phyloP scores from a whole-genome alignment of 92 coral and sea anemone species.

The Desmophyllum pertusum region DNA sequence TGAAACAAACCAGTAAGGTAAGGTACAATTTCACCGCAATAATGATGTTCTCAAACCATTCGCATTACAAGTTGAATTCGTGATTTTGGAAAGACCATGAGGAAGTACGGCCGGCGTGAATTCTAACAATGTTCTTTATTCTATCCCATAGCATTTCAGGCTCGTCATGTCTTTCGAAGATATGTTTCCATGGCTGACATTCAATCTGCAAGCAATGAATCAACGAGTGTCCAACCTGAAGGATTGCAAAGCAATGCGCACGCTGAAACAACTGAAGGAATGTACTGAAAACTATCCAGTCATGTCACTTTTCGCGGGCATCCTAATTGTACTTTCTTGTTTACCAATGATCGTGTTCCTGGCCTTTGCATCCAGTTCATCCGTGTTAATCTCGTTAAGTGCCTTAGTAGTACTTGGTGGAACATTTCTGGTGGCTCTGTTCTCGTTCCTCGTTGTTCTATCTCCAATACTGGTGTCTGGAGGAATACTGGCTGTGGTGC shows the following conservation, averaged over 20 bases:
- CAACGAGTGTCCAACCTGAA: neutral
- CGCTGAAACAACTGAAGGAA: neutral
- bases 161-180: too few species aligned
- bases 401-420: conserved; percentile 15
- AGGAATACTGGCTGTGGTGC: neutral
- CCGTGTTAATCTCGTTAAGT: neutral
- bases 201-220: neutral
- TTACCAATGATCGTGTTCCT: conserved; percentile 6
- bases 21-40: too few species aligned
- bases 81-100: too few species aligned
- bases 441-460: conserved; percentile 8
- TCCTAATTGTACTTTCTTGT: neutral
- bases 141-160: too few species aligned
- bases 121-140: too few species aligned
- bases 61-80: too few species aligned
- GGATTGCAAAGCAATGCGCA: neutral
- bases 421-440: neutral
- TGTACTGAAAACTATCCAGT: neutral
- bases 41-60: too few species aligned
- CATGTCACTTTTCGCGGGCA: conserved; percentile 13
- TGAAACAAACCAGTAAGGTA: too few species aligned
- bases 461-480: conserved; percentile 9
- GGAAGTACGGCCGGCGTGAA: too few species aligned
- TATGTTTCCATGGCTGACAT: too few species aligned
- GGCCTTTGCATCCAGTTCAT: conserved; percentile 7